These are phyloP conservation scores for Dendroctonus valens DNA, from an alignment of 1,140 invertebrate genomes.

Conservation along the genomic window DNA sequence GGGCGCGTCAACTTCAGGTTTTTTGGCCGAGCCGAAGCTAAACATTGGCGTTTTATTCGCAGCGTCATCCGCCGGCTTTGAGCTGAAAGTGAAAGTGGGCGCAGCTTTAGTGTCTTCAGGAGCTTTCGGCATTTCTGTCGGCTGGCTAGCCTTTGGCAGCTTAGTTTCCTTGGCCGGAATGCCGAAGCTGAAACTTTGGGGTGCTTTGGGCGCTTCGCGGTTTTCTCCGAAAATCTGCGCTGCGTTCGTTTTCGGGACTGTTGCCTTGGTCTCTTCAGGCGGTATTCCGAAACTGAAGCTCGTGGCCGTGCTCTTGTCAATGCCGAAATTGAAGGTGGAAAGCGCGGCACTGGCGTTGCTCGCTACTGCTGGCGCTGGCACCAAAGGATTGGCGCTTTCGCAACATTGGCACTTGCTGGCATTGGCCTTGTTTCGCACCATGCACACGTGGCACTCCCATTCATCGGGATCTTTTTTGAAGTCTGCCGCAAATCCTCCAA, in stretches of 20 bases:
- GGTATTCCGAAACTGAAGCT: constrained; percentile 40
- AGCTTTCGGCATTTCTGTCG: not conserved
- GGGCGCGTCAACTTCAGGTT: not conserved
- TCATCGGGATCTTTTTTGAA: constrained; percentile 49
- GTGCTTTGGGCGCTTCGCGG: not conserved
- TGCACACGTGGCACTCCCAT: constrained; percentile 51
- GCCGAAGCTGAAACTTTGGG: constrained; percentile 13
- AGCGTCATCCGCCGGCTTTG: too few relatives aligned
- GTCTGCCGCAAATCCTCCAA: constrained; percentile 27
- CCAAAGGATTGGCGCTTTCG: constrained; percentile 48
- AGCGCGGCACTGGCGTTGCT: constrained; percentile 8
- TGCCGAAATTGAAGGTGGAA: constrained; percentile 51
- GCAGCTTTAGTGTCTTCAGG: not conserved
- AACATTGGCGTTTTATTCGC: not conserved
- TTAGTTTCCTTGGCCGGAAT: not conserved
- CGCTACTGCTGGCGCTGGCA: not conserved
- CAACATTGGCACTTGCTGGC: constrained; percentile 55
- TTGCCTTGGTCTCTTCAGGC: constrained; percentile 6
- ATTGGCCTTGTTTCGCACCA: constrained; percentile 57
- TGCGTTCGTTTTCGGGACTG: constrained; percentile 7
- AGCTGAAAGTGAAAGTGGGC: constrained; percentile 5
- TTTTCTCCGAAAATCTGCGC: constrained; percentile 20
- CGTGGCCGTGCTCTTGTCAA: constrained; percentile 46
- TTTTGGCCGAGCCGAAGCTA: not conserved
- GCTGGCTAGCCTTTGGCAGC: not conserved